Evolutionary conservation across 2,797 vertebrate genomes (phyloP), one percentile per base, ranked within the genome.

Genomic region (Clarias laeviceps): DNA sequence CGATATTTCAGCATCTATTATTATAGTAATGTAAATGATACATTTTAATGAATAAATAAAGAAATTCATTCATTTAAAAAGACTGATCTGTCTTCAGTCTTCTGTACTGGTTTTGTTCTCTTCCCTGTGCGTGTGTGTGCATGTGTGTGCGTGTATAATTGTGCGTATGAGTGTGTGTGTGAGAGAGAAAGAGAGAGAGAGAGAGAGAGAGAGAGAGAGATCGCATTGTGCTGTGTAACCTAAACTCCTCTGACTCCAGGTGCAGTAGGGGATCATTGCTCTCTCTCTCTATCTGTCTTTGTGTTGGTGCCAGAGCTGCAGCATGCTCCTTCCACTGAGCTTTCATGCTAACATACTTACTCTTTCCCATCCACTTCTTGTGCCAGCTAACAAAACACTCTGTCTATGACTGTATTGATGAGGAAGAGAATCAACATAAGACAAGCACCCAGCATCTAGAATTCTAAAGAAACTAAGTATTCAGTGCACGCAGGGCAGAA

Each of bases 161-260:
- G n/a, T 14, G 64, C 5, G 64, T 64, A 4, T 29, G 22, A 5
- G 22, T 73, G 27, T 57, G 74, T 61, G 32, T 37, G 76, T 61
- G 22, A 32, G 29, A 74, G 20, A 59, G 54, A 61, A 32, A 45
- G 24, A 56, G 45, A 70, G 66, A 82, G 59, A 84, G 81, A 83
- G 50, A 84, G 80, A 78, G 62, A 62, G 69, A 81, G 59, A 66
- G 74, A 86, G 79, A 82, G 62, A 84, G 82, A 62, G 62, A 22
- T 32, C 64, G 56, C n/a, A 82, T 65, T 72, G 79, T 82, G 24
- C 61, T 66, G 80, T 90, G 90, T 91, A 91, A 91, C 82, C 87
- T 87, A 89, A 90, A 84, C 90, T 89, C 86, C 85, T 82, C 74
- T 82, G 80, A 87, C 66, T 90, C 90, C 90, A 91, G 89, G 90